A percentile compares a stretch with the other conserved stretches of the same genome.
Conservation (phyloP, 2,888 invertebrate genomes). For the Sepioteuthis lessoniana region DNA sequence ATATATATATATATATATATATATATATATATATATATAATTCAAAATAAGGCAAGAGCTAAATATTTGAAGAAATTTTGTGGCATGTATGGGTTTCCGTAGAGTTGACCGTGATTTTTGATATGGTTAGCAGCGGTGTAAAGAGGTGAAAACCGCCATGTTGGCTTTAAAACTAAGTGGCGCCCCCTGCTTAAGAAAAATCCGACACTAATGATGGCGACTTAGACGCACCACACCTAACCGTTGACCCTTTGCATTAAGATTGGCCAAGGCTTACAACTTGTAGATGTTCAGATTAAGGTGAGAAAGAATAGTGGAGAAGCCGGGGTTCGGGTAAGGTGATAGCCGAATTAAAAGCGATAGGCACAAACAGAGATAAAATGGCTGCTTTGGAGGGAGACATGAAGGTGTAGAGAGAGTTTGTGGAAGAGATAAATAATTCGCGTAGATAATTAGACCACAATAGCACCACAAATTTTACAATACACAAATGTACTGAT, state of each 20-base stretch:
- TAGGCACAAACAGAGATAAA: not conserved
- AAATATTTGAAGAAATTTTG: not conserved
- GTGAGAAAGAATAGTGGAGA: not conserved
- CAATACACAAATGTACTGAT: not conserved
- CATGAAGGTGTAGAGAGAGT: too few relatives aligned
- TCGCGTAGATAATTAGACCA: not conserved
- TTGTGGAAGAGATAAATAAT: not conserved
- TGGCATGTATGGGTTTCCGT: not conserved
- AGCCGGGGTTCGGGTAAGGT: not conserved
- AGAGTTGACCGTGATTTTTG: not conserved
- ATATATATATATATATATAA: too few relatives aligned
- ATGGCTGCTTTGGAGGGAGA: not conserved
- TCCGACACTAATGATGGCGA: constrained; percentile 33
- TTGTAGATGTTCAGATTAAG: not conserved
- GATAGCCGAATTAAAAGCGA: not conserved
- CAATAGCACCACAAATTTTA: not conserved
- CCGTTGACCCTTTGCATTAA: not conserved
- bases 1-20: too few relatives aligned
- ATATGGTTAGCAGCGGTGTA: not conserved
- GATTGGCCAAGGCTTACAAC: not conserved
- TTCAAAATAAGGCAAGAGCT: too few relatives aligned
- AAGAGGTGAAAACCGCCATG: not conserved
- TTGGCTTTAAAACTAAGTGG: not conserved
- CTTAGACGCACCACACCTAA: constrained; percentile 15
- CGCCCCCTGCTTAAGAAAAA: not conserved